Conservation (phyloP, 2,797 vertebrate genomes). For the Clamator glandarius region DNA sequence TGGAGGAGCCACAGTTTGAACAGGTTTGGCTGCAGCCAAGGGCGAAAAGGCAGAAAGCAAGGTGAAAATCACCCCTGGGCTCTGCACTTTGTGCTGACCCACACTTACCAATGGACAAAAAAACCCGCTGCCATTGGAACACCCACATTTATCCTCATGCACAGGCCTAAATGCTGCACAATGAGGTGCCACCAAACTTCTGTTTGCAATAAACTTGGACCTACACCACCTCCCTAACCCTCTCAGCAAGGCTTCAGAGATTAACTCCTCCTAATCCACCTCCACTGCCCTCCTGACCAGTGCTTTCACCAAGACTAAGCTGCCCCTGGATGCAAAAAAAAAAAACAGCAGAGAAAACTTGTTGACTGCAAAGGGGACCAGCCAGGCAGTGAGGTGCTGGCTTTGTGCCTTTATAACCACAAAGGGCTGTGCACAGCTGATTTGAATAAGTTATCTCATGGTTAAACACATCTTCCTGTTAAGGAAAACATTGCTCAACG, state of each 20-base stretch:
- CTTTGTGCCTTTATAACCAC: neutral
- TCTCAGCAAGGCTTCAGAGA: neutral
- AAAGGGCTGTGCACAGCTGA: neutral
- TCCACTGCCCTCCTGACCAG: neutral
- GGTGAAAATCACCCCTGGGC: neutral
- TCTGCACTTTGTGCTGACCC: too few relatives aligned
- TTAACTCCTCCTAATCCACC: neutral
- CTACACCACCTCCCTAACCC: neutral
- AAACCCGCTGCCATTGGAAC: neutral
- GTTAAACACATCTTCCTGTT: slow-evolving; percentile 15
- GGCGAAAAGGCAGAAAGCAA: neutral
- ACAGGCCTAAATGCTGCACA: neutral
- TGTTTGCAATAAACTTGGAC: neutral
- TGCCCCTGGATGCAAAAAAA: neutral
- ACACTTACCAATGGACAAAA: fast-evolving
- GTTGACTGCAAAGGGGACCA: neutral
- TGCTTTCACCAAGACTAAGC: neutral
- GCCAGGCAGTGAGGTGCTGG: too few relatives aligned
- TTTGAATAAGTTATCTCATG: slow-evolving; percentile 14
- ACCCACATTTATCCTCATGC: fast-evolving
- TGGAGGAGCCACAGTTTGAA: neutral
- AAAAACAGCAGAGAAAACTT: fast-evolving
- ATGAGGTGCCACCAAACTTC: neutral
- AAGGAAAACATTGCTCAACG: slow-evolving; percentile 42
- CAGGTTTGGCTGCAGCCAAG: neutral